A percentile compares a stretch with the other conserved stretches of the same genome.
These are phyloP conservation scores for Lamellibrachia luymesi DNA, from an alignment of 1,140 invertebrate species.

Conservation along the genomic window DNA sequence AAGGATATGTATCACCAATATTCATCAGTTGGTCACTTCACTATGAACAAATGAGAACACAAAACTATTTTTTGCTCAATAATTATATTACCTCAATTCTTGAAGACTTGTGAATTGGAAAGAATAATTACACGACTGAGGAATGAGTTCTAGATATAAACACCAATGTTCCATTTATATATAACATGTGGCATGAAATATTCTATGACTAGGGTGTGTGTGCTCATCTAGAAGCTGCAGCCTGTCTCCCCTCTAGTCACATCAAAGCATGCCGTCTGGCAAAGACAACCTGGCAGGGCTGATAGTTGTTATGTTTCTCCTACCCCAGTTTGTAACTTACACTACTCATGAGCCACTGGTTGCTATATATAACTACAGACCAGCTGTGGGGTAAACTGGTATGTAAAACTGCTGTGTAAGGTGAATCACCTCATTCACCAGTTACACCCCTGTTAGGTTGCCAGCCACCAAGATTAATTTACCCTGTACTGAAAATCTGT, in stretches of 20 bases:
- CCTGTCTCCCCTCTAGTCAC: not conserved
- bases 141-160: not conserved
- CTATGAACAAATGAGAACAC: too few species aligned
- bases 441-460: too few species aligned
- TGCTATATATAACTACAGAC: not conserved
- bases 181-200: too few species aligned
- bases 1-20: too few species aligned
- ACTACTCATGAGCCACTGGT: not conserved
- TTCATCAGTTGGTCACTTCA: too few species aligned
- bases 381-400: not conserved
- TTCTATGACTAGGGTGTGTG: not conserved
- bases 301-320: not conserved
- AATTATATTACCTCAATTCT: too few species aligned
- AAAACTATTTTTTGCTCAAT: too few species aligned
- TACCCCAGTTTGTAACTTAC: not conserved
- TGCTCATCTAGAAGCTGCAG: not conserved
- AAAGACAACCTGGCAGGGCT: not conserved
- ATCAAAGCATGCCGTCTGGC: not conserved
- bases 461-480: too few species aligned
- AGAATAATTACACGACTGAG: not conserved
- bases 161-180: not conserved
- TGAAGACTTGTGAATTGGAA: not conserved
- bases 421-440: too few species aligned
- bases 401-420: too few species aligned
- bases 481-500: too few species aligned